Conservation (phyloP, 2,113 vertebrate species). For the Pan paniscus region DNA sequence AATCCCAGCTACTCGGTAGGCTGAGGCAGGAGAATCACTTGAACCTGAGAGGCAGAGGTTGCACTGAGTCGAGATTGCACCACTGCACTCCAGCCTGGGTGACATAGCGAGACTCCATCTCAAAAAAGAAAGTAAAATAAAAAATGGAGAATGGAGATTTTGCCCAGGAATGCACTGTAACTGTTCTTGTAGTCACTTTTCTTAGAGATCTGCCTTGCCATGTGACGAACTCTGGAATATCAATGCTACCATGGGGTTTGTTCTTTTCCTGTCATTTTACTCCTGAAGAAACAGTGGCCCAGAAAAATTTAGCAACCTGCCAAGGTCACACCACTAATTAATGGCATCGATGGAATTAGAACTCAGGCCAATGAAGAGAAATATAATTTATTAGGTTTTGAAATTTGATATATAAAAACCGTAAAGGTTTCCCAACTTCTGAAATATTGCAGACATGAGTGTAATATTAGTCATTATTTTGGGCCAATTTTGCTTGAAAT, state of each 20-base stretch:
- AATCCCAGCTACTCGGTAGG: no score
- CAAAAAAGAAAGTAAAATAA: no score
- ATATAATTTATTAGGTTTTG: conserved; percentile 23
- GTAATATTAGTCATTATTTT: neutral
- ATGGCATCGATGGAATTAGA: neutral
- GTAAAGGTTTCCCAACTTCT: neutral
- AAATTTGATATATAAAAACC: neutral
- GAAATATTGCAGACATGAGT: neutral
- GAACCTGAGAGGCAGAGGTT: no score
- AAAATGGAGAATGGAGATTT: neutral
- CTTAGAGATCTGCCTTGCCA: neutral
- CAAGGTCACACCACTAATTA: neutral
- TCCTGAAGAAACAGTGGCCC: neutral
- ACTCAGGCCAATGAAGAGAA: neutral
- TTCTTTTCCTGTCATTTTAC: neutral
- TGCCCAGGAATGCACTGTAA: neutral
- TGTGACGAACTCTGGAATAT: neutral
- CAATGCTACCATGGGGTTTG: neutral
- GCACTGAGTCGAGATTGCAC: no score
- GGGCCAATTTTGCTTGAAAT: conserved; percentile 7
- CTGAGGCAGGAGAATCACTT: no score
- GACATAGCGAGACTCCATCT: no score
- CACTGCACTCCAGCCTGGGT: no score
- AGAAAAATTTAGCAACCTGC: neutral
- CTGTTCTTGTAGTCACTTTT: neutral